phyloP scores from a whole-genome alignment of 2,888 invertebrate species.

The Aphidoletes aphidimyza region DNA sequence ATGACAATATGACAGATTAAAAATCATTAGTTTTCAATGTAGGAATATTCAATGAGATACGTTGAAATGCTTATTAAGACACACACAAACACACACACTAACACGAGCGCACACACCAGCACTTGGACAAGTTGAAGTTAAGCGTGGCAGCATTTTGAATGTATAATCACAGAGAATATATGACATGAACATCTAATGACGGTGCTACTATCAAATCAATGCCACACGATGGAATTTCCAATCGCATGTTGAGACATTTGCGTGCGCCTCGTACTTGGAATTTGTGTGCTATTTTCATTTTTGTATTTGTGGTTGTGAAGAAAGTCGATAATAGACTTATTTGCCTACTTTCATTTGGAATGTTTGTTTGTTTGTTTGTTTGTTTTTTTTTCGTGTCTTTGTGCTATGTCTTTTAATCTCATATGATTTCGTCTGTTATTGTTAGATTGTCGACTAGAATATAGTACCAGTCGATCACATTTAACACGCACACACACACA shows the following conservation, averaged over 20 bases:
- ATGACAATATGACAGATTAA: too few species aligned
- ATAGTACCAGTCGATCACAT: neutral
- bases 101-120: too few species aligned
- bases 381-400: neutral
- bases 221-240: neutral
- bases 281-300: neutral
- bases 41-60: too few species aligned
- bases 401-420: neutral
- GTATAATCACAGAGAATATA: neutral
- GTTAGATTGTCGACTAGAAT: neutral
- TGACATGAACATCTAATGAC: constrained; percentile 4
- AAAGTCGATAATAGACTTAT: constrained; percentile 20
- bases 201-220: neutral
- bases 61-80: too few species aligned
- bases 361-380: neutral
- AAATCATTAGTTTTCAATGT: too few species aligned
- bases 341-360: neutral
- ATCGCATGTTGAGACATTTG: neutral
- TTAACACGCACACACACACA: too few species aligned
- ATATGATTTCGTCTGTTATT: neutral
- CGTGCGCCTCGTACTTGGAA: neutral
- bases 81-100: neutral
- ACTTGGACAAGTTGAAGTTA: too few species aligned
- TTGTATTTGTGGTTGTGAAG: neutral
- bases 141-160: too few species aligned